A percentile compares a stretch with the other conserved stretches of the same genome.
These are phyloP conservation scores for Anthopleura xanthogrammica DNA, from an alignment of 92 coral and sea anemone species.

Conservation along the genomic window DNA sequence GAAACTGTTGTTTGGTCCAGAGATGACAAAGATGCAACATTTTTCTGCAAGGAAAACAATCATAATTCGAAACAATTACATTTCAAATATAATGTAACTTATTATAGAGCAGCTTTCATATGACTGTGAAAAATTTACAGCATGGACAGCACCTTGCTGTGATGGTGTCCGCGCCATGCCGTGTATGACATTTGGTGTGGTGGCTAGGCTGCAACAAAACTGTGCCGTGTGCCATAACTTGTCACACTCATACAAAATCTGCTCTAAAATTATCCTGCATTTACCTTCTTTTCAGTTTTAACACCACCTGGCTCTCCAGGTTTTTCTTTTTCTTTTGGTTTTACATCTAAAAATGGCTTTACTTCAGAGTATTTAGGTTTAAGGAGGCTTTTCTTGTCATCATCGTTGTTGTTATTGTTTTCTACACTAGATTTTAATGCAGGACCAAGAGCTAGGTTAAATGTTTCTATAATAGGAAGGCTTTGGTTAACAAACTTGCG, in stretches of 20 bases:
- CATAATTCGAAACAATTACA: not conserved
- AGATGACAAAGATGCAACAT: conserved; percentile 82
- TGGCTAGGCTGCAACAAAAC: too few relatives aligned
- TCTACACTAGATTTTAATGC: conserved; percentile 19
- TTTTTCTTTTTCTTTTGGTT: not conserved
- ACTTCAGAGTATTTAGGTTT: conserved; percentile 16
- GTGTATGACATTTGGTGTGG: too few relatives aligned
- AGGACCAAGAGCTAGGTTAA: conserved; percentile 67
- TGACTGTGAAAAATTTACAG: too few relatives aligned
- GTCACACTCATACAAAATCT: too few relatives aligned
- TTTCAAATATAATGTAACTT: not conserved
- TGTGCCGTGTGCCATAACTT: too few relatives aligned
- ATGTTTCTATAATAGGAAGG: conserved; percentile 67
- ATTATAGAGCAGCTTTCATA: too few relatives aligned
- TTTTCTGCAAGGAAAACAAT: conserved; percentile 16
- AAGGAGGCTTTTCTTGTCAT: conserved; percentile 17
- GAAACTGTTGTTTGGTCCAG: conserved; percentile 84
- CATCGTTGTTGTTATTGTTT: not conserved
- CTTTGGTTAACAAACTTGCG: conserved; percentile 56
- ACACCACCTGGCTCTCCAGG: not conserved
- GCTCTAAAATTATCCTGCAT: not conserved
- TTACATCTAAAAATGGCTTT: conserved; percentile 23
- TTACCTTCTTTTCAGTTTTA: conserved; percentile 5
- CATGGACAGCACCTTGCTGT: not conserved
- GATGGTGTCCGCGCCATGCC: too few relatives aligned